phyloP scores from a whole-genome alignment of 2,113 vertebrate genomes.

The Bubo scandiacus region DNA sequence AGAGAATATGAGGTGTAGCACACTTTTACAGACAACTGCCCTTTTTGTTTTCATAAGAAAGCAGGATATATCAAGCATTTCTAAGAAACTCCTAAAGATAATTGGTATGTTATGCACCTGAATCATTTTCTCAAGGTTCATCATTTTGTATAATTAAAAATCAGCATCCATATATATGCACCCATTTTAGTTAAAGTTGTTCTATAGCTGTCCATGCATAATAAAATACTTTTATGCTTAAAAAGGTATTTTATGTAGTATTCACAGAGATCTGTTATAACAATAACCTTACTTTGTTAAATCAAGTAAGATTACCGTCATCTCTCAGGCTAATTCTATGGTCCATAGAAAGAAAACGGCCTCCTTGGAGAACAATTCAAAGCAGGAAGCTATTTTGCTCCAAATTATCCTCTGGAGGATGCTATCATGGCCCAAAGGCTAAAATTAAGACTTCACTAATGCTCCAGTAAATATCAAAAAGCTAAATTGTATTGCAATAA shows the following conservation, averaged over 20 bases:
- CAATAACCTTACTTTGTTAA: neutral
- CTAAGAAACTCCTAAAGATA: neutral
- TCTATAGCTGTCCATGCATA: neutral
- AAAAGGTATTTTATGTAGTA: neutral
- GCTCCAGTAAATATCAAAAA: neutral
- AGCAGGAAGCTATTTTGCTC: neutral
- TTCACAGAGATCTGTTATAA: neutral
- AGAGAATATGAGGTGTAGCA: neutral
- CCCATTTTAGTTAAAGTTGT: neutral
- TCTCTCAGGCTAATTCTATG: neutral
- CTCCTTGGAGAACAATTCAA: neutral
- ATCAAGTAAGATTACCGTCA: neutral
- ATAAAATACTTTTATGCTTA: neutral
- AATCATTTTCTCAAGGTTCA: neutral
- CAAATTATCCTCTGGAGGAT: neutral
- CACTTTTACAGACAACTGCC: neutral
- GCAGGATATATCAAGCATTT: neutral
- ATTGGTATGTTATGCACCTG: neutral
- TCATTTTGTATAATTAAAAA: neutral
- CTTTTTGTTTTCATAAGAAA: neutral
- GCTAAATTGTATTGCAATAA: neutral
- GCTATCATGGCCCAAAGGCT: neutral
- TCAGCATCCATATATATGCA: neutral
- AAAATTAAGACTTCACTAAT: neutral
- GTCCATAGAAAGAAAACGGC: neutral